Evolutionary conservation across 2,888 invertebrate species (phyloP).

Genomic region (Ichneumoninae sp.): DNA sequence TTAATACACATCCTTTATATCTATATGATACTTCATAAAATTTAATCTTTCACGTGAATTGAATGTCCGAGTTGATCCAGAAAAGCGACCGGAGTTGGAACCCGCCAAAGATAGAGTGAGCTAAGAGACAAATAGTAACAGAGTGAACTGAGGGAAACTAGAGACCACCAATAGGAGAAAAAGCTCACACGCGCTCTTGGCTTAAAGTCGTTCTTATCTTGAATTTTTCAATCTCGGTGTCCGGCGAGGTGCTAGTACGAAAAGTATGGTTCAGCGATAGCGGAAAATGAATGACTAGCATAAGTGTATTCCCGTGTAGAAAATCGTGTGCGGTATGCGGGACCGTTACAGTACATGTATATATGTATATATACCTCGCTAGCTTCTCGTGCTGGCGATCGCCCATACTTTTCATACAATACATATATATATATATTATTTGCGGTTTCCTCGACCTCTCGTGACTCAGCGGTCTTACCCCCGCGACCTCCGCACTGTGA

Average conservation of each 20-base stretch:
- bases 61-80: background rate
- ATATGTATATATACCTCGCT: constrained; percentile 5
- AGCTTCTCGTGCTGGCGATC: constrained; percentile 53
- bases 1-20: background rate
- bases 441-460: constrained; percentile 75
- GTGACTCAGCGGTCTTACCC: constrained; percentile 76
- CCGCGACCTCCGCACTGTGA: constrained; percentile 63
- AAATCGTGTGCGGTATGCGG: constrained; percentile 36
- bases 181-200: constrained; percentile 39
- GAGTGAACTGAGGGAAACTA: background rate
- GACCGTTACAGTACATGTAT: background rate
- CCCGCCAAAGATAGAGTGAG: background rate
- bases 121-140: constrained; percentile 28
- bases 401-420: constrained; percentile 40
- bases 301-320: constrained; percentile 80
- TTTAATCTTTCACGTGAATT: background rate
- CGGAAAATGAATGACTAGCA: constrained; percentile 79
- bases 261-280: constrained; percentile 76
- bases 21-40: background rate
- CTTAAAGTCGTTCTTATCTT: constrained; percentile 75
- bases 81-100: background rate
- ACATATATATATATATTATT: constrained; percentile 35
- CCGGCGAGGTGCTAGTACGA: constrained; percentile 67
- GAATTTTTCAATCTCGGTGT: constrained; percentile 77
- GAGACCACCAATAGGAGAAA: background rate